A percentile compares a stretch with the other conserved stretches of the same genome.
phyloP scores from a whole-genome alignment of 2,113 vertebrate genomes.

The Cygnus buccinator region DNA sequence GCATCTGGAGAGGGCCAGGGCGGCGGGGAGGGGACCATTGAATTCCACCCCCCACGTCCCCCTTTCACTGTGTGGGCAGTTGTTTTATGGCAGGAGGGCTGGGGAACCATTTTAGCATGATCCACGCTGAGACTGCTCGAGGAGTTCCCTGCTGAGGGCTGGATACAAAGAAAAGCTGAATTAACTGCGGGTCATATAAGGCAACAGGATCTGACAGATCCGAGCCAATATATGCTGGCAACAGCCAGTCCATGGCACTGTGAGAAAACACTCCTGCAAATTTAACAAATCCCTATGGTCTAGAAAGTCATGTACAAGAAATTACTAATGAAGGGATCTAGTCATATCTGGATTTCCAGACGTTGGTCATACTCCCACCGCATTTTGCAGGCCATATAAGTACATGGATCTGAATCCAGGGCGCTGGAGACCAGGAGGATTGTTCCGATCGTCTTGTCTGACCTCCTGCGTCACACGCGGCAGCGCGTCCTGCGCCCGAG shows the following conservation, averaged over 20 bases:
- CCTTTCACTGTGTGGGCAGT: constrained; percentile 44
- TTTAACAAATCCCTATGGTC: constrained; percentile 70
- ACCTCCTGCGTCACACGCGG: constrained; percentile 55
- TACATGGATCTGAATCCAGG: constrained; percentile 62
- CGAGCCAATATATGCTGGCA: constrained; percentile 68
- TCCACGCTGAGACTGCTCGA: constrained; percentile 42
- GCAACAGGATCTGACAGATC: constrained; percentile 71
- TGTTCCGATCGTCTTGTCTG: constrained; percentile 31
- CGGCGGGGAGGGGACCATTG: constrained; percentile 4
- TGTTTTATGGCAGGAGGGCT: constrained; percentile 47
- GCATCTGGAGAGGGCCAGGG: constrained; percentile 28
- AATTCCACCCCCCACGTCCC: constrained; percentile 52
- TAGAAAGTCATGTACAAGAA: constrained; percentile 72
- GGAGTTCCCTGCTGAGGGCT: constrained; percentile 63
- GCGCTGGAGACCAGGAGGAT: background rate
- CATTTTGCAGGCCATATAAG: constrained; percentile 65
- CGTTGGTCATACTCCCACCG: constrained; percentile 58
- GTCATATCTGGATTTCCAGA: constrained; percentile 74
- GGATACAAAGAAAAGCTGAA: constrained; percentile 68
- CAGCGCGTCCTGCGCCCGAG: no score
- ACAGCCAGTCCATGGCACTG: constrained; percentile 69
- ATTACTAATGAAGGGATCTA: constrained; percentile 71
- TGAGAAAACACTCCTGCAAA: constrained; percentile 72
- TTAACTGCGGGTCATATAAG: constrained; percentile 67
- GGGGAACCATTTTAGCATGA: constrained; percentile 55